Percentiles rank a stretch among this genome's conserved stretches.
These are phyloP conservation scores for Liopterus haemorrhoidalis DNA, from an alignment of 2,888 invertebrate genomes.

Conservation along the genomic window DNA sequence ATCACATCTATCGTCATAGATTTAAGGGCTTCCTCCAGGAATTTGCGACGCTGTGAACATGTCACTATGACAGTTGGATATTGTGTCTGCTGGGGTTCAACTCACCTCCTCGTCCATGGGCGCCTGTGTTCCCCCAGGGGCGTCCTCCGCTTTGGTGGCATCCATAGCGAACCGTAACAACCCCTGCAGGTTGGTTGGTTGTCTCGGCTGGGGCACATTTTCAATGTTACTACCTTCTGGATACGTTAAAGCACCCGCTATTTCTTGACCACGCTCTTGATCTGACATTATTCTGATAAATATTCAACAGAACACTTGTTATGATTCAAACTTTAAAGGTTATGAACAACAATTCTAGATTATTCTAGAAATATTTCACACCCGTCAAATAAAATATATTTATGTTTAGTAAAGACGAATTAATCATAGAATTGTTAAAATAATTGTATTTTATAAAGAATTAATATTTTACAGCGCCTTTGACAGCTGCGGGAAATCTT, in stretches of 20 bases:
- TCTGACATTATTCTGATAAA: too few species aligned
- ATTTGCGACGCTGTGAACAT: slow-evolving; percentile 58
- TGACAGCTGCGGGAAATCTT: too few species aligned
- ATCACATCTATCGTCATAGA: slow-evolving; percentile 66
- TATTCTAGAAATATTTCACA: too few species aligned
- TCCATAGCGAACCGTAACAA: slow-evolving; percentile 66
- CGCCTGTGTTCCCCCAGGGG: slow-evolving; percentile 47
- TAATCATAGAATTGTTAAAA: too few species aligned
- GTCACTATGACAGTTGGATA: slow-evolving; percentile 8
- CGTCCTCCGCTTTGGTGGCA: slow-evolving; percentile 56
- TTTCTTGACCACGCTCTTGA: neutral
- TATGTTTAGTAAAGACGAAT: too few species aligned
- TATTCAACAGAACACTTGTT: too few species aligned
- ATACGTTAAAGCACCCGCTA: slow-evolving; percentile 2
- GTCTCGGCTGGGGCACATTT: slow-evolving; percentile 37
- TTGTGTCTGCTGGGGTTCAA: neutral
- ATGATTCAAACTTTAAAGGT: too few species aligned
- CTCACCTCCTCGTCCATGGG: slow-evolving; percentile 62
- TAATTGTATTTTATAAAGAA: too few species aligned
- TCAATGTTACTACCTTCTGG: slow-evolving; percentile 1
- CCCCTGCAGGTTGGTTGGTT: slow-evolving; percentile 47
- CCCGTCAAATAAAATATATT: too few species aligned
- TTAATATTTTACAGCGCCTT: too few species aligned
- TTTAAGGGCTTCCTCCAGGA: slow-evolving; percentile 65
- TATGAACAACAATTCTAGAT: too few species aligned